These are phyloP conservation scores for Piscicola geometra DNA, from an alignment of 2,888 invertebrate genomes.

Conservation along the genomic window DNA sequence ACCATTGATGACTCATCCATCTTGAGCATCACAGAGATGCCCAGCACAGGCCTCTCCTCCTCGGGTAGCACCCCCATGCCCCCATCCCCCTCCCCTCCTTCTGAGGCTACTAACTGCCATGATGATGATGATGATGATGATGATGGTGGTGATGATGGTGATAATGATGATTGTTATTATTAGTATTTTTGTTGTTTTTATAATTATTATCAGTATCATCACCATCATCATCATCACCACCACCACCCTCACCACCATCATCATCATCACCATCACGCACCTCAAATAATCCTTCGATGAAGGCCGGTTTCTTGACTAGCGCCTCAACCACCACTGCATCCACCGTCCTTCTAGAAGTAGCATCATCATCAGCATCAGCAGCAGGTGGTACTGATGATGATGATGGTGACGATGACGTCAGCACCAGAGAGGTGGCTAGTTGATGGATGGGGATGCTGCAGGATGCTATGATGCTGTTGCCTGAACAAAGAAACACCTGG, in stretches of 20 bases:
- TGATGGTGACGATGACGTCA: too few species aligned
- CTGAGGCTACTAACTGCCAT: not conserved
- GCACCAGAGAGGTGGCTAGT: too few species aligned
- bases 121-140: not conserved
- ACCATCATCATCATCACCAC: constrained; percentile 11
- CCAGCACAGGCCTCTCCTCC: constrained; percentile 12
- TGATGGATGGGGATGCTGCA: not conserved
- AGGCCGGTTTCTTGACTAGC: not conserved
- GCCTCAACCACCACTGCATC: not conserved
- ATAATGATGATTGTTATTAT: not conserved
- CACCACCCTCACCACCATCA: constrained; percentile 23
- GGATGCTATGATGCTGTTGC: not conserved
- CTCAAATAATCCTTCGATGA: constrained; percentile 6
- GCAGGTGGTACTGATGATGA: not conserved
- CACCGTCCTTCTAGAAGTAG: too few species aligned
- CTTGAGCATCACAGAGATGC: not conserved
- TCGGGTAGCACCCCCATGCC: not conserved
- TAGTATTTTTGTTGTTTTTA: not conserved
- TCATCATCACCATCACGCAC: constrained; percentile 18
- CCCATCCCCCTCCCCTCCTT: not conserved
- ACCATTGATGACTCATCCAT: not conserved
- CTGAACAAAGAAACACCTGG: constrained; percentile 3
- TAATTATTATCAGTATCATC: constrained; percentile 1
- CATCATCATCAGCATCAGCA: not conserved
- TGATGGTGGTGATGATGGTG: not conserved